Base-by-base conservation (phyloP, 2,113 vertebrate species). In the Scopus umbretta region DNA sequence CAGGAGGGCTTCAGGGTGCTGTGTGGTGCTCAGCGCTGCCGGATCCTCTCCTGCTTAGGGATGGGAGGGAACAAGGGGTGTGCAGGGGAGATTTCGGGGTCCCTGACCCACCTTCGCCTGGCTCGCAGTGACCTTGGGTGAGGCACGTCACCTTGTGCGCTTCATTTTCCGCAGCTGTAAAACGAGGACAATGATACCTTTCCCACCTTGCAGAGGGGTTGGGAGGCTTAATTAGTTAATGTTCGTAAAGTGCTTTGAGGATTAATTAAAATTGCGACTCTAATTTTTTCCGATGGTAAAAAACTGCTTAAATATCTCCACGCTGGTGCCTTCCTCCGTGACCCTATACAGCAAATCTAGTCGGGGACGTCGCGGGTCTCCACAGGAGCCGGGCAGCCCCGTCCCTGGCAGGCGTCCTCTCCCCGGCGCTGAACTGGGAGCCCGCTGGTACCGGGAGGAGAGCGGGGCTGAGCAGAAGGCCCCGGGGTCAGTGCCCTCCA, bases 241-340 rank as follows among this genome's bases (percentile, higher is more conserved):
- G 87, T 94, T 94, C 92, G 16, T 94, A 65, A 94, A 96, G 96
- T 92, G 96, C 96, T 96, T 96, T 97, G 96, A 97, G 96, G 96
- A 96, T 96, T 97, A 96, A 96, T 97, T 97, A 96, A 96, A 94
- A 96, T 80, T 96, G 92, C n/a, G 93, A 88, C 85, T 96, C 93
- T 88, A 68, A 82, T 94, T 96, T 93, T 96, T 95, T 93, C 84
- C 8, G 9, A 82, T 92, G 88, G 92, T 90, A 70, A 86, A 96
- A 67, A 2, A 32, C 88, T 6, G 2, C 93, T 90, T 40, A 56
- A 94, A 79, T 38, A 72, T 90, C 93, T 85, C 87, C 0, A 1
- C 0, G 5, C 66, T 13, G 71, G 50, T 36, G 13, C 90, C 59
- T 53, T 55, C 80, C 63, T 86, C 63, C 16, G 3, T 74, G 75